Evolutionary conservation across 2,888 invertebrate species (phyloP).

Genomic region (Cantharis nigra): DNA sequence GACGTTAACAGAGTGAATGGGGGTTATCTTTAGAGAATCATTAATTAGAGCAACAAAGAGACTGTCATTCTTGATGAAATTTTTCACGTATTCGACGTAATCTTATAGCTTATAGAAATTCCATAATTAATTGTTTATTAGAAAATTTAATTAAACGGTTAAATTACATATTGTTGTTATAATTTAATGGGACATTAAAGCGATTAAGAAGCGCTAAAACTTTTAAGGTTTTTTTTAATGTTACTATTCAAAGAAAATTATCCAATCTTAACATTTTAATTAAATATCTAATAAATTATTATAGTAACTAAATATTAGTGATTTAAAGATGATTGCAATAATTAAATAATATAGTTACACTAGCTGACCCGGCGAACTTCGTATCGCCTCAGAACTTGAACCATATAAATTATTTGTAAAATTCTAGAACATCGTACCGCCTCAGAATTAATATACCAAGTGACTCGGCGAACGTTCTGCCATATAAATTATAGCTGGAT

Average conservation of each 20-base stretch:
- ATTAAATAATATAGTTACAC: no score
- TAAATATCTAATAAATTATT: background rate
- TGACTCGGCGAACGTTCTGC: no score
- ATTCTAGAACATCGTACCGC: no score
- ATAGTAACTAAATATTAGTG: background rate
- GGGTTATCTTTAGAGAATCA: background rate
- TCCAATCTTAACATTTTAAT: background rate
- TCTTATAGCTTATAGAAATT: background rate
- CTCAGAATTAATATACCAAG: no score
- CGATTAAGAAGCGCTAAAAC: background rate
- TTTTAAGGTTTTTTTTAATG: background rate
- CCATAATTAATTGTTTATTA: background rate
- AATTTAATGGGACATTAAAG: background rate
- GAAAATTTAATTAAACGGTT: background rate
- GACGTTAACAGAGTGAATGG: background rate
- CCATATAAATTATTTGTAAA: no score
- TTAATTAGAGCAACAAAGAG: conserved; percentile 1
- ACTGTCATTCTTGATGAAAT: background rate
- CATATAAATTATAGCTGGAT: no score
- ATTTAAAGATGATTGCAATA: no score
- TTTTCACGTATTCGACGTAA: conserved; percentile 1
- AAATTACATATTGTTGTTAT: background rate
- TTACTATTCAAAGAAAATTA: background rate
- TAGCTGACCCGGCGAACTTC: no score
- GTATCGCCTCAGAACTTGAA: no score